Base-by-base conservation (phyloP, 35 echinoderm and acorn worm species). In the Acanthaster planci region DNA sequence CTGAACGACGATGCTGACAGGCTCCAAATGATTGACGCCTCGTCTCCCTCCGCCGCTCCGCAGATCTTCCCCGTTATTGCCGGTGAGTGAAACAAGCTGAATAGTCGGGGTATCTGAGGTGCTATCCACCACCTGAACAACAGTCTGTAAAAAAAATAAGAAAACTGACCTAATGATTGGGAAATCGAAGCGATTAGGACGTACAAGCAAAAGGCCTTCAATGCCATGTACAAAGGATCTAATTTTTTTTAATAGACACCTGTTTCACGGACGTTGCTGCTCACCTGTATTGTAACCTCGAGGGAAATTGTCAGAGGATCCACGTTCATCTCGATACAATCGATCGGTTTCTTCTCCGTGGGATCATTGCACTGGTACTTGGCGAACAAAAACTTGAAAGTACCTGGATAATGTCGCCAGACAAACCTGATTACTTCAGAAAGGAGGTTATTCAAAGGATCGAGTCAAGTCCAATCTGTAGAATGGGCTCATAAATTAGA, bases 231-330 rank as follows among this genome's bases (percentile, higher is more conserved):
- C n/a, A n/a, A n/a, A n/a, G n/a, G n/a, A n/a, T n/a, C n/a, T n/a
- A n/a, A n/a, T n/a, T n/a, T n/a, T n/a, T n/a, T n/a, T n/a, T n/a
- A n/a, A n/a, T n/a, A n/a, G n/a, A n/a, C n/a, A n/a, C n/a, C n/a
- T n/a, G n/a, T n/a, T n/a, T n/a, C n/a, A n/a, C n/a, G n/a, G n/a
- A n/a, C n/a, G n/a, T n/a, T n/a, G n/a, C n/a, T n/a, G n/a, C 88
- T 38, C 57, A 95, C 93, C 89, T 95, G 93, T 53, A 95, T 90
- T 1, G 93, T 95, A 8, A 95, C 82, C 30, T 88, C 88, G 47
- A 95, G 90, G 19, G 84, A 84, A 22, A 95, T 91, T 19, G 67
- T 77, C 36, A 90, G 86, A 38, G 80, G 57, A 9, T 90, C 75
- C 0, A 82, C 72, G 16, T 31, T 42, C 8, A 59, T 77, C 0